Percentiles rank a stretch among this genome's conserved stretches.
phyloP scores from a whole-genome alignment of 2,113 vertebrate species.

The Menidia beryllina region DNA sequence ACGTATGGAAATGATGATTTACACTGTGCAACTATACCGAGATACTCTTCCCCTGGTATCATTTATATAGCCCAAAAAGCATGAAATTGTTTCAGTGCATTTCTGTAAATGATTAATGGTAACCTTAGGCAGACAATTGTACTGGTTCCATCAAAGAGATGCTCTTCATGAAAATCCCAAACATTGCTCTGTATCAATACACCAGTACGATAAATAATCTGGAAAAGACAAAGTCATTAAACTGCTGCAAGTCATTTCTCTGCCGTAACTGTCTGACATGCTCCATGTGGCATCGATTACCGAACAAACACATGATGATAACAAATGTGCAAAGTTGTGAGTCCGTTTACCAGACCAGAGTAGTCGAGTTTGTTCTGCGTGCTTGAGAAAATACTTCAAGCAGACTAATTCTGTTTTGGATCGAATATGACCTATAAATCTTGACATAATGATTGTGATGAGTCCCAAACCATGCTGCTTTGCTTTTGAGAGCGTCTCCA shows the following conservation, averaged over 20 bases:
- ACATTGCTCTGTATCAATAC: slow-evolving; percentile 28
- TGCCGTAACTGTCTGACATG: slow-evolving; percentile 49
- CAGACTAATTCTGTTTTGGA: slow-evolving; percentile 38
- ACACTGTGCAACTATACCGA: background rate
- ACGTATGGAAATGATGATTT: slow-evolving; percentile 2
- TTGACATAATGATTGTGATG: slow-evolving; percentile 11
- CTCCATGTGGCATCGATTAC: slow-evolving; percentile 55
- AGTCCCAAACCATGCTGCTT: slow-evolving; percentile 6
- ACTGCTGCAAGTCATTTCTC: slow-evolving; percentile 46
- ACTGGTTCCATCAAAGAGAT: slow-evolving; percentile 13
- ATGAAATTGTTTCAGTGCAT: slow-evolving; percentile 24
- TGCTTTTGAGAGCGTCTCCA: slow-evolving; percentile 16
- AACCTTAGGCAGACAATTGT: slow-evolving; percentile 30
- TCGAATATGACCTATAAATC: slow-evolving; percentile 42
- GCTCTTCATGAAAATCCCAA: slow-evolving; percentile 34
- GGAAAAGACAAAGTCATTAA: slow-evolving; percentile 48
- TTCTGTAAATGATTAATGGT: slow-evolving; percentile 34
- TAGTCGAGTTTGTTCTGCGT: background rate
- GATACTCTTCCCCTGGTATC: background rate
- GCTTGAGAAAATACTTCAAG: slow-evolving; percentile 46
- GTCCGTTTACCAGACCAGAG: slow-evolving; percentile 23
- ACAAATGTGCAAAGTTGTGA: slow-evolving; percentile 41
- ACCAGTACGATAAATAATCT: slow-evolving; percentile 49
- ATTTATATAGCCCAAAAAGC: slow-evolving; percentile 17
- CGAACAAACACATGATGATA: slow-evolving; percentile 53